Base-by-base conservation (phyloP, 2,888 invertebrate species). In the Agonopterix subpropinquella region DNA sequence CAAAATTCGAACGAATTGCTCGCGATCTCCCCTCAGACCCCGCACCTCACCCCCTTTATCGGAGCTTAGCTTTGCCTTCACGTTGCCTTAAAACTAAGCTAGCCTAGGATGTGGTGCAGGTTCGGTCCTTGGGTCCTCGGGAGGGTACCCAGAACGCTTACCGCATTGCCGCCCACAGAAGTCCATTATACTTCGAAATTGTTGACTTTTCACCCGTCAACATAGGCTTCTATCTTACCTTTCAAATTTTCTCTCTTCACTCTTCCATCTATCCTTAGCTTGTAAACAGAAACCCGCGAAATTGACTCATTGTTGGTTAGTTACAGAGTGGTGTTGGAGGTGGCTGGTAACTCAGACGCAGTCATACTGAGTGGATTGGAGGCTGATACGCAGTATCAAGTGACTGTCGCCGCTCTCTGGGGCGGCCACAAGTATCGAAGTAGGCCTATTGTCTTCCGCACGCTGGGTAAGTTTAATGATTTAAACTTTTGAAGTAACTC, bases 241-340 rank as follows among this genome's bases (percentile, higher is more conserved):
- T 39, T 39, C n/a, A 39, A 11, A 11, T 11, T 42, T 41, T 42
- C 13, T 42, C 42, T 47, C 43, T 43, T 50, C 46, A 43, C 43
- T 45, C 65, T 70, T 70, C 65, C 58, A 60, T 73, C 72, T 70
- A 75, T 65, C 67, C 58, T 61, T 64, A 53, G 67, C 80, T 73
- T 82, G 70, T 56, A 54, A 68, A 69, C 70, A 68, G 70, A 80
- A 70, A 73, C 71, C 84, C 64, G 78, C 72, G 84, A 86, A 81
- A 86, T 90, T 91, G 90, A 91, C 90, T 90, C 88, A 90, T 86
- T 67, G 73, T 65, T 73, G 85, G 90, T 93, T 95, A 96, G 96
- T 95, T 96, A 95, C 95, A 96, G 96, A 92, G 95, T 96, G 91
- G 95, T 96, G 89, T 91, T 94, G 90, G 93, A 95, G 81, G 95